Conservation (phyloP, 1,140 invertebrate species). For the Zaprionus africanus region DNA sequence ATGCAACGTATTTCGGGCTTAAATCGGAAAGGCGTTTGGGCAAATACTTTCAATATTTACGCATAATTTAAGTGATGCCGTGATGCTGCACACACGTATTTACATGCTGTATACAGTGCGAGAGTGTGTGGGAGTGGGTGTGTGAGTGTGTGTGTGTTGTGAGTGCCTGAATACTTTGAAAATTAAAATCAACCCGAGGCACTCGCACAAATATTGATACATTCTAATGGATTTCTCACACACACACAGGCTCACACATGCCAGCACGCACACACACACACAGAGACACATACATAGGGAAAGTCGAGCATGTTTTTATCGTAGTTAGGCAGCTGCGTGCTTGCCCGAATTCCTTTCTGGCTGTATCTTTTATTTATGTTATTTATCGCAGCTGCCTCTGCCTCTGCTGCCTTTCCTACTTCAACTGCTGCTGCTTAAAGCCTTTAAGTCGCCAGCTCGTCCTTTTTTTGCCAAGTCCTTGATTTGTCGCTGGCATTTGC, state of each 20-base stretch:
- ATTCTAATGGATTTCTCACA: slow-evolving; percentile 78
- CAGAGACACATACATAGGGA: slow-evolving; percentile 22
- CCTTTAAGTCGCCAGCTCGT: slow-evolving; percentile 60
- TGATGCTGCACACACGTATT: slow-evolving; percentile 11
- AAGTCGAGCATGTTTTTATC: slow-evolving; percentile 70
- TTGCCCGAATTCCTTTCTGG: slow-evolving; percentile 8
- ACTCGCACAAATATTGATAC: slow-evolving; percentile 81
- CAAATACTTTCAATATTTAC: slow-evolving; percentile 77
- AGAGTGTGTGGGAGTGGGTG: slow-evolving; percentile 1
- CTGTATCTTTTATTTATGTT: slow-evolving; percentile 77
- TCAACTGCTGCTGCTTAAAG: slow-evolving; percentile 50
- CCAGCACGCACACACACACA: slow-evolving; percentile 12
- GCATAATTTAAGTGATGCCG: slow-evolving; percentile 68
- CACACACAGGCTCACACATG: slow-evolving; percentile 26
- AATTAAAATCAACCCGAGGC: slow-evolving; percentile 79
- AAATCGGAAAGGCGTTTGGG: slow-evolving; percentile 73
- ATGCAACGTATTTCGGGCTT: slow-evolving; percentile 43
- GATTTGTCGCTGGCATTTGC: slow-evolving; percentile 55
- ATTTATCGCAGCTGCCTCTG: slow-evolving; percentile 68
- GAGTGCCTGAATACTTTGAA: slow-evolving; percentile 65
- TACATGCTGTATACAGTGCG: neutral
- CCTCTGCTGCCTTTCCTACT: neutral
- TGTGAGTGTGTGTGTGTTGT: neutral
- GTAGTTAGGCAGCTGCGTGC: slow-evolving; percentile 74
- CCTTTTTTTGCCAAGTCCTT: slow-evolving; percentile 27